Percentiles rank a stretch among this genome's conserved stretches.
Conservation (phyloP, 2,888 invertebrate genomes). For the Chloroclysta siterata region DNA sequence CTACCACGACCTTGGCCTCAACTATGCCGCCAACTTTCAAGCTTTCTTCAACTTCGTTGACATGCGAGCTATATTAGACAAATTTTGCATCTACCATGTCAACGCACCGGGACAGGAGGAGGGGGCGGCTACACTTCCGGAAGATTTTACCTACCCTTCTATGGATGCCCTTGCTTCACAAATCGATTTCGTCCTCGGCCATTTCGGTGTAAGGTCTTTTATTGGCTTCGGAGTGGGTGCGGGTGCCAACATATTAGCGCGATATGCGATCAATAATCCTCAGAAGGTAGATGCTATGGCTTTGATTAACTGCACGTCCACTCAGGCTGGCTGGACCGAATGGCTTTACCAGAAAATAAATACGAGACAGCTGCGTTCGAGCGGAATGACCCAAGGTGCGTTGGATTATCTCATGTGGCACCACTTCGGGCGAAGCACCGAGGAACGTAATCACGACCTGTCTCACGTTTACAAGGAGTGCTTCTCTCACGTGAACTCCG, state of each 20-base stretch:
- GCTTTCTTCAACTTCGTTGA: constrained; percentile 97
- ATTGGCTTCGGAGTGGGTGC: constrained; percentile 99
- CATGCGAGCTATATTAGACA: constrained; percentile 94
- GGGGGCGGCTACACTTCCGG: constrained; percentile 94
- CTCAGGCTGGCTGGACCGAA: constrained; percentile 98
- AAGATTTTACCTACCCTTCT: constrained; percentile 96
- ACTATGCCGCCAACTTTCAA: constrained; percentile 97
- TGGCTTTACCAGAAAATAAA: constrained; percentile 99
- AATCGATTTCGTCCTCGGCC: constrained; percentile 94
- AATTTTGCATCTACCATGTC: constrained; percentile 99
- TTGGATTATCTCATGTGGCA: constrained; percentile 99
- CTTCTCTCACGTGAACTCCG: constrained; percentile 96
- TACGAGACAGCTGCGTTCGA: constrained; percentile 93
- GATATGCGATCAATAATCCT: constrained; percentile 94
- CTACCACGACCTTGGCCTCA: constrained; percentile 99
- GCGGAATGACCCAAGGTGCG: constrained; percentile 96
- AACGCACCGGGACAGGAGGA: constrained; percentile 99
- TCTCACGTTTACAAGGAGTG: constrained; percentile 97
- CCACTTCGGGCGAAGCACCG: constrained; percentile 96
- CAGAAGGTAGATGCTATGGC: constrained; percentile 95
- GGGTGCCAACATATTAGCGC: constrained; percentile 97
- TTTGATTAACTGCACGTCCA: constrained; percentile 96
- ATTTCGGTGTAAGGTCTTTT: constrained; percentile 94
- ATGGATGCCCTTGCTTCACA: constrained; percentile 98
- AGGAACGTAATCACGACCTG: constrained; percentile 97